phyloP scores from a whole-genome alignment of 2,113 vertebrate species.

The Gulo gulo region DNA sequence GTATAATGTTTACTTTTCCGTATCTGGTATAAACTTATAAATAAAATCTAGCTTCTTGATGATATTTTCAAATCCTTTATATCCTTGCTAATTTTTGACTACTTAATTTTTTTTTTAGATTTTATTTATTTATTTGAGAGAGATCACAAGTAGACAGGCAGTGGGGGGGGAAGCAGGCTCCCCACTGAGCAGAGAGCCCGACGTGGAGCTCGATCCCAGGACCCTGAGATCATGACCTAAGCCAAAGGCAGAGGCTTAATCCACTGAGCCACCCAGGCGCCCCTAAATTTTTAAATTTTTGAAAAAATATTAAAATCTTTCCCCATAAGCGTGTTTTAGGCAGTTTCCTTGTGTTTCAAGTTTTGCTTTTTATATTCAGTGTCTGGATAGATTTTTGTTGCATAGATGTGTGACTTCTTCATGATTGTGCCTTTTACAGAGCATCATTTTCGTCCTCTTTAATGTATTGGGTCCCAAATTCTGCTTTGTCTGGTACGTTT shows the following conservation, averaged over 20 bases:
- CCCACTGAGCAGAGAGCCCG: no score
- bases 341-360: background rate
- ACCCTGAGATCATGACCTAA: no score
- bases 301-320: slow-evolving; percentile 10
- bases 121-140: no score
- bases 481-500: background rate
- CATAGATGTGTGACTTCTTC: background rate
- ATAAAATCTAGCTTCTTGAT: background rate
- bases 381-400: background rate
- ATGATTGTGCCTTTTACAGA: background rate
- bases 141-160: no score
- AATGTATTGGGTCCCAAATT: background rate
- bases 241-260: no score
- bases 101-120: background rate
- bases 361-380: slow-evolving; percentile 15
- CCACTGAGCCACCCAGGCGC: no score
- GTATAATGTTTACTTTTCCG: background rate
- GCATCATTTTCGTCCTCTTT: background rate
- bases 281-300: background rate
- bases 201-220: no score
- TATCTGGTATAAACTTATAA: background rate
- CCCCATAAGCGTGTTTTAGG: background rate
- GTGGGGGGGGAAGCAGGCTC: no score
- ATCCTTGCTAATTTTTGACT: slow-evolving; percentile 20
- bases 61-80: background rate